Evolutionary conservation across 1,140 invertebrate species (phyloP), one percentile per base, ranked within the genome.

Genomic region (Planococcus citri): DNA sequence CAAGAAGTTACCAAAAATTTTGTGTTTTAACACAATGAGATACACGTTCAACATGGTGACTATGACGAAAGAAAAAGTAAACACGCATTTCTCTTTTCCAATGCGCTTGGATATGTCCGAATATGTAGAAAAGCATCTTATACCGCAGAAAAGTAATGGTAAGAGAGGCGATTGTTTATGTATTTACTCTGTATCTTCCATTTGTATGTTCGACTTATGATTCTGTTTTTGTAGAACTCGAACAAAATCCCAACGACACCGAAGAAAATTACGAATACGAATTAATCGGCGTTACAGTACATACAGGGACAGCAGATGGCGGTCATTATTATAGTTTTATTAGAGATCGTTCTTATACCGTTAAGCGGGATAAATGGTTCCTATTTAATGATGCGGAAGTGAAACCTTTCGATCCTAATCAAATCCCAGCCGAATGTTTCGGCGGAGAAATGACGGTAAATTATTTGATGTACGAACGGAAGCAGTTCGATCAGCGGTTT

Each of bases 261-360:
- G 72, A 81, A 71, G 84, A 86, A 68, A 81, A 83, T 71, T 87
- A 80, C 75, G 90, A 92, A 73, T 97, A 97, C 79, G 92, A 95
- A 78, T 79, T 97, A 70, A 95, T 95, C 72, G 94, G 94, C 24
- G 93, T 97, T 0, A 97, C 94, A 0, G 94, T 97, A 0, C 94
- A 97, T 78, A 96, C 94, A 10, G 95, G 94, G 3, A 97, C 93
- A 1, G 94, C 94, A 0, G 94, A 97, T 78, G 94, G 94, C 27
- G 94, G 95, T 0, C 95, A 97, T 79, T 97, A 97, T 80, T 97
- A 97, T 78, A 94, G 91, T 77, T 97, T 97, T 76, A 97, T 97
- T 73, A 85, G 92, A 70, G 92, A 95, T 78, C 82, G 88, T 41
- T 72, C 71, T 20, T 87, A 87, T 27, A 82, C 83, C 25, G 78